Evolutionary conservation across 2,888 invertebrate species (phyloP), one percentile per base, ranked within the genome.

Genomic region (Nudaria mundana): DNA sequence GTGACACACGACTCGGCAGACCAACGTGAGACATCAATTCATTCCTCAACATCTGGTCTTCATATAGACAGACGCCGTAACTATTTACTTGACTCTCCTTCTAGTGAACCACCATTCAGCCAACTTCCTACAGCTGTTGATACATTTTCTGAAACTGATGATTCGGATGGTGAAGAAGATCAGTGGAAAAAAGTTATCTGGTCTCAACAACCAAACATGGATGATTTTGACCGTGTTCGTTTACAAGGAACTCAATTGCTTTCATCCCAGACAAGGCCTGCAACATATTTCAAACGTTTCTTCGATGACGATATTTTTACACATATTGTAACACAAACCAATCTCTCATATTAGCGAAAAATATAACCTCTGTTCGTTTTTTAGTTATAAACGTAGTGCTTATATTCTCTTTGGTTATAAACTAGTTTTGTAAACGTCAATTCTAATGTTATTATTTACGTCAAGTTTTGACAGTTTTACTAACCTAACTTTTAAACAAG

Each of bases 301-400:
- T 44, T 44, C 2, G 35, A 44, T 26, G 7, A 28, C 28, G 23
- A 40, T 22, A n/a, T 44, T 20, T 22, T 44, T 18, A 20, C 30
- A 6, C 39, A 31, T n/a, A 18, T 40, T 23, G 44, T 44, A 40
- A 16, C 16, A 37, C 40, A 44, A 44, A 44, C 33, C 8, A 42
- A 42, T 36, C n/a, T n/a, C n/a, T n/a, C n/a, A n/a, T n/a, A n/a
- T n/a, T n/a, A n/a, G n/a, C n/a, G n/a, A n/a, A n/a, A n/a, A n/a
- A n/a, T n/a, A n/a, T n/a, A n/a, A n/a, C n/a, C n/a, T n/a, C n/a
- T n/a, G n/a, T n/a, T n/a, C n/a, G n/a, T n/a, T n/a, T n/a, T n/a
- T n/a, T n/a, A n/a, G n/a, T n/a, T n/a, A n/a, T n/a, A n/a, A n/a
- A n/a, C n/a, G n/a, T n/a, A n/a, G n/a, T n/a, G n/a, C n/a, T n/a